Base-by-base conservation (phyloP, 2,797 vertebrate genomes). In the Geotrypetes seraphini region DNA sequence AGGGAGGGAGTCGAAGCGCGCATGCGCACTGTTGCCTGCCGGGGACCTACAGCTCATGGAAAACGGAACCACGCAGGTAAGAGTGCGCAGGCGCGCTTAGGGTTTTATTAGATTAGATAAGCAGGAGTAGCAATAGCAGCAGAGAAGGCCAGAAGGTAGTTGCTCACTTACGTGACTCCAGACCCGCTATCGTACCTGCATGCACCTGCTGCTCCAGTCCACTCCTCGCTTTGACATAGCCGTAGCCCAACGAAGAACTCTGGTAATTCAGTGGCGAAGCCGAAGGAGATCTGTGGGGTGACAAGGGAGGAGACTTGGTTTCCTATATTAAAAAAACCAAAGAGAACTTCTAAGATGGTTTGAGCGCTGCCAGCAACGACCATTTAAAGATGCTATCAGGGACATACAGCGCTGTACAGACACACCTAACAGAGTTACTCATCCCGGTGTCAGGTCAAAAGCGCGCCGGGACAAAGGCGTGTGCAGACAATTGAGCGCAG, bases 211-310 rank as follows among this genome's bases (percentile, higher is more conserved):
- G 45, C 18, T 91, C 89, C 3, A 80, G 51, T 15, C 79, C 71
- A 33, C 81, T 88, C 53, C 85, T 82, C 62, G 84, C 69, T 60
- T 81, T 72, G 47, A 61, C 13, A 50, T 85, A 87, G 8, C 71
- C 59, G 25, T 79, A 88, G 63, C 50, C 69, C 42, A 72, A 46
- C 46, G 76, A 50, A 43, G 63, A 50, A 55, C 69, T 76, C 69
- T 79, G 81, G 44, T 83, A 79, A 49, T 63, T 62, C 46, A 73
- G 70, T 0, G 91, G 90, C 30, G 91, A 96, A 58, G 61, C 64
- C 47, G 89, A 84, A 6, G 89, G 89, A 2, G 91, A 90, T 33
- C 64, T 65, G 35, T 76, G 53, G 0, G 90, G 87, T 10, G 87
- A 93, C 45, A 61, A 66, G 0, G 73, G 63, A 3, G 87, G 81